Percentiles rank a stretch among this genome's conserved stretches.
Conservation (phyloP, 2,888 invertebrate genomes). For the Pyrrhia umbra region DNA sequence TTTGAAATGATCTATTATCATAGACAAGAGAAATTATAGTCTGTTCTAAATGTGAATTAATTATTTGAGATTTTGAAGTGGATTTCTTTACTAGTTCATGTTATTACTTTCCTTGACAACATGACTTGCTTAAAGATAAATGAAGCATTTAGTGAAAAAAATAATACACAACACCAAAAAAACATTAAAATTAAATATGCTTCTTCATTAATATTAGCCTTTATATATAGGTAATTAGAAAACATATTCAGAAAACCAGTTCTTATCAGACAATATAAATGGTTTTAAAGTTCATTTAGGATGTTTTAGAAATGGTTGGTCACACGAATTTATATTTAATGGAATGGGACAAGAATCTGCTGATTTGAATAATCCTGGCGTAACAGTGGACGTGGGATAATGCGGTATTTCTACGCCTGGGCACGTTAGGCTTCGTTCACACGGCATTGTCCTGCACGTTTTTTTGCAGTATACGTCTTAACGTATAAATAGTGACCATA, state of each 20-base stretch:
- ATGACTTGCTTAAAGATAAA: too few species aligned
- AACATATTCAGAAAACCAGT: not conserved
- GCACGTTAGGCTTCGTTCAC: too few species aligned
- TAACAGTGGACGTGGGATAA: constrained; percentile 70
- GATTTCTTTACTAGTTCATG: not conserved
- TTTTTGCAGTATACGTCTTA: too few species aligned
- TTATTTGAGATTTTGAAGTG: constrained; percentile 6
- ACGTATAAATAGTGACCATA: too few species aligned
- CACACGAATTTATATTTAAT: constrained; percentile 19
- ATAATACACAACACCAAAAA: too few species aligned
- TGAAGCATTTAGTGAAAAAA: too few species aligned
- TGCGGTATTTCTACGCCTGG: constrained; percentile 65
- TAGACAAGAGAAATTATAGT: not conserved
- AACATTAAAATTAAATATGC: too few species aligned
- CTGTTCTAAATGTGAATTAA: not conserved
- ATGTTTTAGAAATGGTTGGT: constrained; percentile 17
- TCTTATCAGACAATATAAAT: not conserved
- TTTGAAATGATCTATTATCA: constrained; percentile 25
- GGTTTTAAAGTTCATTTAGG: constrained; percentile 2
- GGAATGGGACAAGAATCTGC: constrained; percentile 44
- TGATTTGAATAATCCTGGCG: constrained; percentile 77
- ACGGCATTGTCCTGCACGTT: too few species aligned
- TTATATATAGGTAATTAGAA: too few species aligned
- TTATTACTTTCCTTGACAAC: not conserved
- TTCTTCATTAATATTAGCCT: too few species aligned